These are phyloP conservation scores for Benitochromis conjunctus DNA, from an alignment of 2,113 vertebrate species.

Conservation along the genomic window DNA sequence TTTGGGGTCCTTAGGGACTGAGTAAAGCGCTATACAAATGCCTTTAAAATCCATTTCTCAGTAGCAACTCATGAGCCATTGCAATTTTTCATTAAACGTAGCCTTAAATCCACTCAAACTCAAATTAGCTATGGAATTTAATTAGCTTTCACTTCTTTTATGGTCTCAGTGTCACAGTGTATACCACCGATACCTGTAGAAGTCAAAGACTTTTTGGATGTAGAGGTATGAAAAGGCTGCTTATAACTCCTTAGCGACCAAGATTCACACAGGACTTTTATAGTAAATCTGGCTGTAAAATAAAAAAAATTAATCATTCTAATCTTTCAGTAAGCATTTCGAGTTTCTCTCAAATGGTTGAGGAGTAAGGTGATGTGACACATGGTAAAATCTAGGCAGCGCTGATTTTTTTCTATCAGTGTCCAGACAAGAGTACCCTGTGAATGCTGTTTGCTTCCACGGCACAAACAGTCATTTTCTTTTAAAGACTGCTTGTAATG, in stretches of 20 bases:
- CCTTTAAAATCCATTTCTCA: not conserved
- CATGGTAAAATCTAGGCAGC: not conserved
- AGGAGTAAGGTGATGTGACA: not conserved
- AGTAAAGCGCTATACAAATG: no score
- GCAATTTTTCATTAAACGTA: not conserved
- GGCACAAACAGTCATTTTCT: not conserved
- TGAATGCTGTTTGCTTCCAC: not conserved
- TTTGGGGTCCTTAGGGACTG: no score
- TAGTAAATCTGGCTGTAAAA: not conserved
- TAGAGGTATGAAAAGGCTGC: not conserved
- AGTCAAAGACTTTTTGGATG: not conserved
- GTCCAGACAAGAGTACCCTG: fast-evolving
- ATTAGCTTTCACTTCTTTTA: not conserved
- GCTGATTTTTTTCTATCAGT: not conserved
- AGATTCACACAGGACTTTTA: not conserved
- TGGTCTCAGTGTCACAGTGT: not conserved
- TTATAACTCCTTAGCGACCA: not conserved
- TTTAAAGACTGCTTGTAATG: not conserved
- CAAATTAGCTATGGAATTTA: not conserved
- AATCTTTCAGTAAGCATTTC: not conserved
- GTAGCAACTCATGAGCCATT: not conserved
- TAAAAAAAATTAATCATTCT: not conserved
- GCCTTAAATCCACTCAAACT: not conserved
- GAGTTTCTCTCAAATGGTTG: not conserved
- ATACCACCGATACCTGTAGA: not conserved